Evolutionary conservation across 2,888 invertebrate species (phyloP).

Genomic region (Branchinecta sandiegonensis): DNA sequence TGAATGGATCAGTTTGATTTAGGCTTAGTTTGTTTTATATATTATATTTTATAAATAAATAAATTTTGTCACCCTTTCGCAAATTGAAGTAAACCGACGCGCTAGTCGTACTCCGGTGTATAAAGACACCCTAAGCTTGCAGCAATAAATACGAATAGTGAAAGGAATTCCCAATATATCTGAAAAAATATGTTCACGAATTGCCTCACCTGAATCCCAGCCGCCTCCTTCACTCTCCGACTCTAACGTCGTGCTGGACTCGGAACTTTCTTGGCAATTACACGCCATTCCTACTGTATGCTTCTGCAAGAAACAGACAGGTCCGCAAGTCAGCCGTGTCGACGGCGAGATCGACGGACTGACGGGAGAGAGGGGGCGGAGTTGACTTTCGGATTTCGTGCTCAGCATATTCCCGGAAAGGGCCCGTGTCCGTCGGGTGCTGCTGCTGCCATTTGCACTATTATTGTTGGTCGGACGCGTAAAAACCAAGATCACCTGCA

Average conservation of each 20-base stretch:
- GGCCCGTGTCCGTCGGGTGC: neutral
- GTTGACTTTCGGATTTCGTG: neutral
- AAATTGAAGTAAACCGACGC: too few species aligned
- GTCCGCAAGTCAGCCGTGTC: neutral
- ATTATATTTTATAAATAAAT: too few species aligned
- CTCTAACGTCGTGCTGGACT: neutral
- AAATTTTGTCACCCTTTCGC: too few species aligned
- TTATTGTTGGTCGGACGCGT: neutral
- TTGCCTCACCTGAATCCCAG: neutral
- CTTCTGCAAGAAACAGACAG: neutral
- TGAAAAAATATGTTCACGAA: too few species aligned
- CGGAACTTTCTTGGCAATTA: neutral
- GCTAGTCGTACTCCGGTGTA: too few species aligned
- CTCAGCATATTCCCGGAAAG: neutral
- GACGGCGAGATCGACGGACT: neutral
- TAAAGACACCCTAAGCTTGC: too few species aligned
- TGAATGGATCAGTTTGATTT: too few species aligned
- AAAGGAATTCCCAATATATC: too few species aligned
- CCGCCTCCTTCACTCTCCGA: slow-evolving; percentile 11
- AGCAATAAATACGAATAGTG: too few species aligned
- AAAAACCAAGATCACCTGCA: neutral
- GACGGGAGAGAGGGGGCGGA: neutral
- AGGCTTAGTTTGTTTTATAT: too few species aligned
- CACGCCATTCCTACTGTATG: neutral
- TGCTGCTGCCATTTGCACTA: neutral